These are phyloP conservation scores for Tricholaema leucomelas DNA, from an alignment of 2,113 vertebrate species.

Conservation along the genomic window DNA sequence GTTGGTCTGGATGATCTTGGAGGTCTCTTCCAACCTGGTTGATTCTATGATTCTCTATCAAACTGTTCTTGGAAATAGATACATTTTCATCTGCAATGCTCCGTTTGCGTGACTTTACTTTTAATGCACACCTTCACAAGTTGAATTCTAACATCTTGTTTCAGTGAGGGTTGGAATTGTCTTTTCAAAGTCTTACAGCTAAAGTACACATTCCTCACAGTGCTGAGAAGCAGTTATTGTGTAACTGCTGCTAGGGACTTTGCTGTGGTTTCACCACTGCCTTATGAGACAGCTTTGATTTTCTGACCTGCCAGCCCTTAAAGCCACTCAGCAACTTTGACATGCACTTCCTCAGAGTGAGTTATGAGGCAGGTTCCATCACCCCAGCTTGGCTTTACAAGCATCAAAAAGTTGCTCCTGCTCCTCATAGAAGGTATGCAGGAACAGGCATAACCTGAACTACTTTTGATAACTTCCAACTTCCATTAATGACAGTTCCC, in stretches of 20 bases:
- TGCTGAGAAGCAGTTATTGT: background rate
- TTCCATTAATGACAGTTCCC: background rate
- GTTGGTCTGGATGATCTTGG: no score
- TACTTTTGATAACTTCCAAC: background rate
- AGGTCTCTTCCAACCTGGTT: no score
- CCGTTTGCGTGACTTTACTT: background rate
- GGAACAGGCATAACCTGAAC: background rate
- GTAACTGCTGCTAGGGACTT: background rate
- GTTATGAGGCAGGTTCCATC: background rate
- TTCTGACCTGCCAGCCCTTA: background rate
- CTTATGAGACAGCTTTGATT: background rate
- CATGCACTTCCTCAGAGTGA: background rate
- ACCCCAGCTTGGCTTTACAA: background rate
- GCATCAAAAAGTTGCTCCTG: background rate
- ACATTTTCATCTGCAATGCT: background rate
- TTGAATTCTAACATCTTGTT: background rate
- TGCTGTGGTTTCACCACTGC: background rate
- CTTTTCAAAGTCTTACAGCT: background rate
- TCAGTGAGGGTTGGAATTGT: background rate
- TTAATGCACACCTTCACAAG: background rate
- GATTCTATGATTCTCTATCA: no score
- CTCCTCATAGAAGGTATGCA: background rate
- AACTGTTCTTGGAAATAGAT: background rate
- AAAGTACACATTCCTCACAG: background rate
- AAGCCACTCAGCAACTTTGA: background rate